phyloP scores from a whole-genome alignment of 2,888 invertebrate genomes.

The Podotricha telesiphe region DNA sequence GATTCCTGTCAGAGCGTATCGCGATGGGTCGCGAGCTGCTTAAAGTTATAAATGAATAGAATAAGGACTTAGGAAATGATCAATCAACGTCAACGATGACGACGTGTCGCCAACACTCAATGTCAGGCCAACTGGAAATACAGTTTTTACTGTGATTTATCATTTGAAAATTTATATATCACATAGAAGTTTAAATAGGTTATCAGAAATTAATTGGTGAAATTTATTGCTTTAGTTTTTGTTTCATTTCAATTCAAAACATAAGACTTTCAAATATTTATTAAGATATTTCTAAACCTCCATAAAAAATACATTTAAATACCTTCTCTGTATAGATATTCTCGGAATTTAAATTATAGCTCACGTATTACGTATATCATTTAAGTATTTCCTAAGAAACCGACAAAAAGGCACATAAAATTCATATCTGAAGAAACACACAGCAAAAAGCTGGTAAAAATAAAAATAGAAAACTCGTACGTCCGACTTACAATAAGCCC shows the following conservation, averaged over 20 bases:
- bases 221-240: no score
- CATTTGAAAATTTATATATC: constrained; percentile 24
- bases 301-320: no score
- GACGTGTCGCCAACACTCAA: constrained; percentile 58
- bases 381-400: no score
- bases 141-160: constrained; percentile 44
- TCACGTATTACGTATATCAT: no score
- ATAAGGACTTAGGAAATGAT: constrained; percentile 60
- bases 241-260: no score
- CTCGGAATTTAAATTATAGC: no score
- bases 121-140: constrained; percentile 51
- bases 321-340: no score
- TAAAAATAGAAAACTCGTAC: constrained; percentile 32
- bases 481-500: constrained; percentile 35
- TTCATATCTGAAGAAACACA: not conserved
- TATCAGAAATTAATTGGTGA: no score
- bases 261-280: no score
- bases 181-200: not conserved
- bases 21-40: constrained; percentile 36
- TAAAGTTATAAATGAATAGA: constrained; percentile 65
- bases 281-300: no score
- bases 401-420: no score
- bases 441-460: not conserved
- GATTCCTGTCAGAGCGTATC: constrained; percentile 11
- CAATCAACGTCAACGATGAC: constrained; percentile 64